These are phyloP conservation scores for Thumatha senex DNA, from an alignment of 2,888 invertebrate genomes.

Conservation along the genomic window DNA sequence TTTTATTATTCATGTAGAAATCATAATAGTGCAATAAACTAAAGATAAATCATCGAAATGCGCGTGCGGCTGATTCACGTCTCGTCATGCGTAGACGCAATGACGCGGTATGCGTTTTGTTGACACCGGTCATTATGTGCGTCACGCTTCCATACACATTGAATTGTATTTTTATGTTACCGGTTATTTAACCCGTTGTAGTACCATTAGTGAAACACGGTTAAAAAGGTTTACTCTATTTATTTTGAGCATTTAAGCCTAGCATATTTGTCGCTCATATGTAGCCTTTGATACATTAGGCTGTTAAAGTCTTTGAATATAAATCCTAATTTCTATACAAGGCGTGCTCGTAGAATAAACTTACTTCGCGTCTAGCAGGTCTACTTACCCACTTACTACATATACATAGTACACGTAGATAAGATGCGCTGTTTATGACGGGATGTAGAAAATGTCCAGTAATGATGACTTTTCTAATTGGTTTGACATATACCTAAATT, in stretches of 20 bases:
- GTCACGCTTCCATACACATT: conserved; percentile 29
- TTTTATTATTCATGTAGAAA: conserved; percentile 13
- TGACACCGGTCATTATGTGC: conserved; percentile 21
- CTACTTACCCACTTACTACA: conserved; percentile 26
- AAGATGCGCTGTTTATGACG: conserved; percentile 4
- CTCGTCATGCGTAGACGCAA: conserved; percentile 11
- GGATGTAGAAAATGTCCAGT: conserved; percentile 3
- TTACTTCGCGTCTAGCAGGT: conserved; percentile 18
- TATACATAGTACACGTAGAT: neutral
- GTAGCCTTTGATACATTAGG: neutral
- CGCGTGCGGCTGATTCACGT: conserved; percentile 27
- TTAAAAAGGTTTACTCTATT: neutral
- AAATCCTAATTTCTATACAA: conserved; percentile 21
- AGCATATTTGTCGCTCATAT: too few species aligned
- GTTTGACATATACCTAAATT: too few species aligned
- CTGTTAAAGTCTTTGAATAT: conserved; percentile 19
- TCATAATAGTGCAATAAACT: conserved; percentile 27
- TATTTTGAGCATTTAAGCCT: too few species aligned
- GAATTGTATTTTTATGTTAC: conserved; percentile 3
- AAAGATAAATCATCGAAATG: conserved; percentile 23
- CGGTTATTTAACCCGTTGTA: neutral
- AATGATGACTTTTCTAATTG: conserved; percentile 3
- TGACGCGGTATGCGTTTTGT: conserved; percentile 16
- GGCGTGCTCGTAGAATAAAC: conserved; percentile 15
- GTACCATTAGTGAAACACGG: neutral